phyloP scores from a whole-genome alignment of 1,140 invertebrate species.

The Anastatus disparis region DNA sequence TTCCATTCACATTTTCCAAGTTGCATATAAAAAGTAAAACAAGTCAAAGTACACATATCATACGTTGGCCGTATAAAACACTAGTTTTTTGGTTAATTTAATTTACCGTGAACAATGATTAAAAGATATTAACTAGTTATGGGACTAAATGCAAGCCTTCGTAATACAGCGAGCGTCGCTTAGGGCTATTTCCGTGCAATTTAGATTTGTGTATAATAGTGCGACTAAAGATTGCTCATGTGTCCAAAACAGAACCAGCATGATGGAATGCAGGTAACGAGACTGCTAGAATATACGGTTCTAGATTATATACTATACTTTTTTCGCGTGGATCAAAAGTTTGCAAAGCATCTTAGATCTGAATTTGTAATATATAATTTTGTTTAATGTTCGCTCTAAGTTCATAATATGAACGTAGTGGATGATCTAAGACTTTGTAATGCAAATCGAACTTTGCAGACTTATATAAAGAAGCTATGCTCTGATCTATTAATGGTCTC shows the following conservation, averaged over 20 bases:
- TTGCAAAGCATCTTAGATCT: slow-evolving; percentile 42
- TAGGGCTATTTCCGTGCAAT: slow-evolving; percentile 41
- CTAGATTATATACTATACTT: slow-evolving; percentile 28
- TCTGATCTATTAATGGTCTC: slow-evolving; percentile 28
- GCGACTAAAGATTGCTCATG: slow-evolving; percentile 30
- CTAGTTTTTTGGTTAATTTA: slow-evolving; percentile 25
- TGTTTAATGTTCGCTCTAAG: slow-evolving; percentile 32
- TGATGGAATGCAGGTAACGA: slow-evolving; percentile 26
- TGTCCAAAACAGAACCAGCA: slow-evolving; percentile 23
- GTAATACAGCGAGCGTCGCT: slow-evolving; percentile 25
- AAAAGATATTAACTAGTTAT: slow-evolving; percentile 23
- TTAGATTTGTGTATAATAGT: slow-evolving; percentile 41
- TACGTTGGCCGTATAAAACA: slow-evolving; percentile 29
- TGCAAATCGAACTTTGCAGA: slow-evolving; percentile 31
- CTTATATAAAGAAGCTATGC: slow-evolving; percentile 26
- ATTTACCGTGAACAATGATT: slow-evolving; percentile 9
- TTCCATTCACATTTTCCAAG: slow-evolving; percentile 12
- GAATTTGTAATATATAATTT: slow-evolving; percentile 42
- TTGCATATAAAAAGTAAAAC: slow-evolving; percentile 8
- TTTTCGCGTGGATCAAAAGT: slow-evolving; percentile 27
- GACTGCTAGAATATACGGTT: slow-evolving; percentile 34
- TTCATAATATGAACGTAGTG: slow-evolving; percentile 22
- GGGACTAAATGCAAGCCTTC: slow-evolving; percentile 34
- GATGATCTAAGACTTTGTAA: slow-evolving; percentile 38
- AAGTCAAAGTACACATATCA: slow-evolving; percentile 40